Percentiles rank a stretch among this genome's conserved stretches.
Conservation (phyloP, 2,113 vertebrate species). For the Dicaeum eximium region DNA sequence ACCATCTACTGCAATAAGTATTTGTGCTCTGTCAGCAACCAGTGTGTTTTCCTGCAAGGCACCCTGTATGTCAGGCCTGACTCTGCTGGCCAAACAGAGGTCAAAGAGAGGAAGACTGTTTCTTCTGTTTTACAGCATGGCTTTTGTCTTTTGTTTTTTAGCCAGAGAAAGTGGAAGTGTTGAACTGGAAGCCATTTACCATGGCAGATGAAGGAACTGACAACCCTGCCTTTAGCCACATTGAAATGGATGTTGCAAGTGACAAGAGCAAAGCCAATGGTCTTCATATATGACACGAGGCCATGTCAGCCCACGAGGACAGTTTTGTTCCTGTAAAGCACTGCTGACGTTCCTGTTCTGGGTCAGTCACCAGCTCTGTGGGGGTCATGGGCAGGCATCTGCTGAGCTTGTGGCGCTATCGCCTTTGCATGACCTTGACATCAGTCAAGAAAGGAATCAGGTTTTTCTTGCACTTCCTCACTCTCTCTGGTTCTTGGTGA, state of each 20-base stretch:
- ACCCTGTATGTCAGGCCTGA: not conserved
- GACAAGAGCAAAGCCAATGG: constrained; percentile 46
- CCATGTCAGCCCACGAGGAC: not conserved
- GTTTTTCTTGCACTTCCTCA: constrained; percentile 8
- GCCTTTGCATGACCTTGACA: not conserved
- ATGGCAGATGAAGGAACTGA: constrained; percentile 56
- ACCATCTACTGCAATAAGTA: not conserved
- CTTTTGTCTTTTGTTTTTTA: constrained; percentile 45
- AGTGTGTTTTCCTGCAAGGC: not conserved
- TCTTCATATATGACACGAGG: constrained; percentile 38
- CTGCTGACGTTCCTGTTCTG: not conserved
- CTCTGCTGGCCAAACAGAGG: not conserved
- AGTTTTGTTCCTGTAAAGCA: not conserved
- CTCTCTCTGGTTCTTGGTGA: not conserved
- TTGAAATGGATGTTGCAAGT: constrained; percentile 67
- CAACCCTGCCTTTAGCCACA: constrained; percentile 75
- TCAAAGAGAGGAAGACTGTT: not conserved
- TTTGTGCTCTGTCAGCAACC: not conserved
- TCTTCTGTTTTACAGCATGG: not conserved
- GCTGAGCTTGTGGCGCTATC: not conserved
- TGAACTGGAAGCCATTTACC: constrained; percentile 41
- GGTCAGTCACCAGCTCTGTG: not conserved
- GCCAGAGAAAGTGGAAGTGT: constrained; percentile 54
- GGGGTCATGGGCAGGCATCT: not conserved
- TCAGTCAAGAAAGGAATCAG: constrained; percentile 7